Evolutionary conservation across 1,140 invertebrate species (phyloP).

Genomic region (Drosophila subpulchrella): DNA sequence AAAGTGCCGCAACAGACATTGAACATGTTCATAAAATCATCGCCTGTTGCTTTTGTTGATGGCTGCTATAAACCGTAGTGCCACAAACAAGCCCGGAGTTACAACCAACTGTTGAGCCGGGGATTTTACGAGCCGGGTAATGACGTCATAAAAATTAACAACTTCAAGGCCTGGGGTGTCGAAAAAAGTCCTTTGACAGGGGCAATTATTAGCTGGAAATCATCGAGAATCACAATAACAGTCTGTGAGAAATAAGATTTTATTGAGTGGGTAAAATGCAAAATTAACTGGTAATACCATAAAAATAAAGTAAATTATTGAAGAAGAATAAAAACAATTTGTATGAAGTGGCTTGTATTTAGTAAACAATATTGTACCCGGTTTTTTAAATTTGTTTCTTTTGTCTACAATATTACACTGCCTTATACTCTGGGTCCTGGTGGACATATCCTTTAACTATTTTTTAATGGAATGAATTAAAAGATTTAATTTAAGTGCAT

Average conservation of each 20-base stretch:
- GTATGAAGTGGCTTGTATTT: too few species aligned
- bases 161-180: constrained; percentile 54
- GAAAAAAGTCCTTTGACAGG: constrained; percentile 42
- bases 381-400: too few species aligned
- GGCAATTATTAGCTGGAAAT: constrained; percentile 54
- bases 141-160: constrained; percentile 84
- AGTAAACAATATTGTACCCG: too few species aligned
- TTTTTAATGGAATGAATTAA: too few species aligned
- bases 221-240: constrained; percentile 20
- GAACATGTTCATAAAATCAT: constrained; percentile 77
- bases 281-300: constrained; percentile 12
- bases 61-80: constrained; percentile 44
- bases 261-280: background rate
- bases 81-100: constrained; percentile 26
- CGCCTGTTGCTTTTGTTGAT: constrained; percentile 62
- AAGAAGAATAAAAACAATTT: too few species aligned
- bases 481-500: too few species aligned
- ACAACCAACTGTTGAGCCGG: constrained; percentile 75
- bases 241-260: background rate
- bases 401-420: too few species aligned
- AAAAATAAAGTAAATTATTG: too few species aligned
- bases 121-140: constrained; percentile 82
- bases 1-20: constrained; percentile 40
- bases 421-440: too few species aligned
- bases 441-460: too few species aligned